Conservation (phyloP, 2,888 invertebrate species). For the Pherbina coryleti region DNA sequence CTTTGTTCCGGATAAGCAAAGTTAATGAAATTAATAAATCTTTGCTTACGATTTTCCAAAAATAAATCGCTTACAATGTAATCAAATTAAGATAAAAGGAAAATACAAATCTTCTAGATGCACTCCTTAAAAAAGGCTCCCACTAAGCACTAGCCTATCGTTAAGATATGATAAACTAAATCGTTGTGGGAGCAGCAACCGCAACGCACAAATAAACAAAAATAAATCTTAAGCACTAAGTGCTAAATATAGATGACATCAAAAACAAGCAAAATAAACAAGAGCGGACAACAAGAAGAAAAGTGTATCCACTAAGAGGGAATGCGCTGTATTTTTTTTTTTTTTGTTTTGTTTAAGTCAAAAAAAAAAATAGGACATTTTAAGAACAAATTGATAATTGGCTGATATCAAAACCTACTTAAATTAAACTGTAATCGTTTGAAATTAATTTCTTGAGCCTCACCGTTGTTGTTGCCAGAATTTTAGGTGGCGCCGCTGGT, state of each 20-base stretch:
- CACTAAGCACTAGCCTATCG: not conserved
- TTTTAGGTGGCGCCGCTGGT: constrained; percentile 77
- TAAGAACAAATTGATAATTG: not conserved
- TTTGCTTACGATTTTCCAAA: not conserved
- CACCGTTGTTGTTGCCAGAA: constrained; percentile 74
- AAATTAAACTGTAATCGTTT: not conserved
- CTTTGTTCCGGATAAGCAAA: not conserved
- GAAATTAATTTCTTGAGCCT: constrained; percentile 51
- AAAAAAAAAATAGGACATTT: not conserved
- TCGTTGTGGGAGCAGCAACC: not conserved
- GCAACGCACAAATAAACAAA: constrained; percentile 8
- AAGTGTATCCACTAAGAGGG: not conserved
- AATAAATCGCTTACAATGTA: not conserved
- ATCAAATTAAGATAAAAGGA: not conserved
- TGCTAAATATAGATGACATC: constrained; percentile 32
- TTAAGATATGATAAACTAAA: not conserved
- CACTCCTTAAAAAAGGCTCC: constrained; percentile 22
- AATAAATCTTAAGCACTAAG: not conserved
- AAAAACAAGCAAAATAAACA: not conserved
- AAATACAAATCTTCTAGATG: no score
- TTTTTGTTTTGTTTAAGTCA: not conserved
- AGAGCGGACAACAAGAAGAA: not conserved
- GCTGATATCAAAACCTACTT: not conserved
- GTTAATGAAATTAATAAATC: not conserved
- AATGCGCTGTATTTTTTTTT: not conserved